These are phyloP conservation scores for Pteronotus mesoamericanus DNA, from an alignment of 2,797 vertebrate species.

Conservation along the genomic window DNA sequence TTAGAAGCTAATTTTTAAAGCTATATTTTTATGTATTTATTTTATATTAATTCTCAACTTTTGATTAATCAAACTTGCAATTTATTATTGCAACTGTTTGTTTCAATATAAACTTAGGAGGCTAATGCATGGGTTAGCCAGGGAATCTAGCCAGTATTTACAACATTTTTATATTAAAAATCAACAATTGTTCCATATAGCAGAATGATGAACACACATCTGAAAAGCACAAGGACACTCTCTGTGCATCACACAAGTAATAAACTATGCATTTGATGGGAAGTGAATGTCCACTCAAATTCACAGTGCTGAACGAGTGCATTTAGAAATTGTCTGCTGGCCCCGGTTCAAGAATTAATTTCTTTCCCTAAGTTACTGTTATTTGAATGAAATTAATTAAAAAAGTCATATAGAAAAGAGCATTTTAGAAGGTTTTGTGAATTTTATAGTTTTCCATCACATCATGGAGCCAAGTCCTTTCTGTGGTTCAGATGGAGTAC, in stretches of 20 bases:
- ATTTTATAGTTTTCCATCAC: conserved; percentile 53
- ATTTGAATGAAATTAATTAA: conserved; percentile 43
- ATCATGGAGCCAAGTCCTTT: background rate
- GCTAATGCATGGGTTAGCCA: background rate
- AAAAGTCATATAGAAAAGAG: conserved; percentile 1
- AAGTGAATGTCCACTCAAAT: background rate
- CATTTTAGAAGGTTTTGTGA: conserved; percentile 28
- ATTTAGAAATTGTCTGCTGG: background rate
- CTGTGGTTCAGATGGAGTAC: background rate
- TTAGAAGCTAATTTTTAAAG: background rate
- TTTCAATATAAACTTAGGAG: background rate
- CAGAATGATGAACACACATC: background rate
- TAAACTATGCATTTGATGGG: background rate
- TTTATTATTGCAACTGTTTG: background rate
- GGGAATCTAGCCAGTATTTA: background rate
- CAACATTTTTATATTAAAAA: background rate
- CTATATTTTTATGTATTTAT: background rate
- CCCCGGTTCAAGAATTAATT: conserved; percentile 38
- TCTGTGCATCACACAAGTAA: accelerated
- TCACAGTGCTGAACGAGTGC: background rate
- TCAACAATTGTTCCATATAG: background rate
- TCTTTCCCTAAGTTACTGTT: conserved; percentile 16
- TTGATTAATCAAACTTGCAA: background rate
- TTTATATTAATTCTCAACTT: background rate
- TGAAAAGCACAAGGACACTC: accelerated